A percentile compares a stretch with the other conserved stretches of the same genome.
Evolutionary conservation across 2,113 vertebrate genomes (phyloP).

Genomic region (Perccottus glenii): DNA sequence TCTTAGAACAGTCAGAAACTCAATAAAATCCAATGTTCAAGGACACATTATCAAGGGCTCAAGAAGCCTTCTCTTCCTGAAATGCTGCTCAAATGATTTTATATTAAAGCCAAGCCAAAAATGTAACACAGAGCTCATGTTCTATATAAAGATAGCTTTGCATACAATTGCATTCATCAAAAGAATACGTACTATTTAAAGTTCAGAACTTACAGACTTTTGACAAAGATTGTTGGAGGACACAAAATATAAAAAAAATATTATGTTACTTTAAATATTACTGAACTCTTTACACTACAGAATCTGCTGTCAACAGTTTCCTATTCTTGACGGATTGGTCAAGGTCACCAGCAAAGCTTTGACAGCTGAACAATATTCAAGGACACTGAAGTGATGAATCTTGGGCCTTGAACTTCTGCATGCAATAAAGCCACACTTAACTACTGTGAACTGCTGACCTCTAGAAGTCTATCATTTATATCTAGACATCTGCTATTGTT

Average conservation of each 20-base stretch:
- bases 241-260: too few species aligned
- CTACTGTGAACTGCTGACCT: constrained; percentile 13
- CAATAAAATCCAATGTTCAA: constrained; percentile 29
- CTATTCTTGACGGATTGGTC: neutral
- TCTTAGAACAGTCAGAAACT: constrained; percentile 21
- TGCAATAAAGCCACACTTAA: constrained; percentile 12
- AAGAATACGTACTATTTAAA: too few species aligned
- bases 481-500: neutral
- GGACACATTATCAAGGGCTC: constrained; percentile 3
- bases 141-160: too few species aligned
- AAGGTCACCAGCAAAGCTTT: constrained; percentile 9
- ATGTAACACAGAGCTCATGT: too few species aligned
- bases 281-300: neutral
- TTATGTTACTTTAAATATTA: too few species aligned
- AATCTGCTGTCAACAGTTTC: neutral
- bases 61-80: neutral
- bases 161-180: too few species aligned
- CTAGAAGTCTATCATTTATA: neutral
- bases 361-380: constrained; percentile 16
- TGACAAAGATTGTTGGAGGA: too few species aligned
- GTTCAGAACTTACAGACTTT: too few species aligned
- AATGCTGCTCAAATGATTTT: neutral
- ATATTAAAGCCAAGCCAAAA: neutral
- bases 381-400: constrained; percentile 33
- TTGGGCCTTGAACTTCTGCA: constrained; percentile 28